A percentile compares a stretch with the other conserved stretches of the same genome.
These are phyloP conservation scores for Umimayanthus chanpuru DNA, from an alignment of 92 coral and sea anemone genomes.

Conservation along the genomic window DNA sequence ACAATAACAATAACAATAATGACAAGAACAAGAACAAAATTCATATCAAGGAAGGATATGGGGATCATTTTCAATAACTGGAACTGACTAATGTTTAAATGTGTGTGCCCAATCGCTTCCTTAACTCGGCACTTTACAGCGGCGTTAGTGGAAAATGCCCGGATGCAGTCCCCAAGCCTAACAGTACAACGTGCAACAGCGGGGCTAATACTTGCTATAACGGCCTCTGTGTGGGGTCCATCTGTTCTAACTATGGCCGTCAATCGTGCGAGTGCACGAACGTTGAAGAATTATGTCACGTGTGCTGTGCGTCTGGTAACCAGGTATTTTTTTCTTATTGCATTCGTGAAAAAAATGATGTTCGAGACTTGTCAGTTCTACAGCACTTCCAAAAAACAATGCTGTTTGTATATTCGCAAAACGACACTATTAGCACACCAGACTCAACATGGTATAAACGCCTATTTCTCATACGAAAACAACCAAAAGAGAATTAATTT, in stretches of 20 bases:
- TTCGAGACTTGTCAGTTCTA: no score
- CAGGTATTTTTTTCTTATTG: slow-evolving; percentile 35
- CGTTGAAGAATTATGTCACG: slow-evolving; percentile 71
- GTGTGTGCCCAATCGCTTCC: slow-evolving; percentile 4
- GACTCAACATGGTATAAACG: no score
- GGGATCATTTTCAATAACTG: neutral
- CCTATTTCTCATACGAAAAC: no score
- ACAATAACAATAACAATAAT: no score
- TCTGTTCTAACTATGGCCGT: slow-evolving; percentile 70
- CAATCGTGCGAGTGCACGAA: slow-evolving; percentile 70
- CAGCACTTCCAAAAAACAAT: no score
- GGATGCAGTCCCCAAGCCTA: slow-evolving; percentile 60
- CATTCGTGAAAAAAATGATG: no score
- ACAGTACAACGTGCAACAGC: slow-evolving; percentile 76
- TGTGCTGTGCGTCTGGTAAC: slow-evolving; percentile 72
- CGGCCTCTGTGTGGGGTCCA: slow-evolving; percentile 87
- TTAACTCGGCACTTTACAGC: slow-evolving; percentile 43
- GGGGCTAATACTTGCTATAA: slow-evolving; percentile 85
- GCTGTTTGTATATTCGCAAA: no score
- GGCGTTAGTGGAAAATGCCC: slow-evolving; percentile 80
- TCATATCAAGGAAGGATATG: no score
- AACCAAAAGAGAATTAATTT: no score
- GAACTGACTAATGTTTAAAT: no score
- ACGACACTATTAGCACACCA: no score
- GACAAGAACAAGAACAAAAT: no score